Evolutionary conservation across 2,797 vertebrate genomes (phyloP).

Genomic region (Acanthurus tractus): DNA sequence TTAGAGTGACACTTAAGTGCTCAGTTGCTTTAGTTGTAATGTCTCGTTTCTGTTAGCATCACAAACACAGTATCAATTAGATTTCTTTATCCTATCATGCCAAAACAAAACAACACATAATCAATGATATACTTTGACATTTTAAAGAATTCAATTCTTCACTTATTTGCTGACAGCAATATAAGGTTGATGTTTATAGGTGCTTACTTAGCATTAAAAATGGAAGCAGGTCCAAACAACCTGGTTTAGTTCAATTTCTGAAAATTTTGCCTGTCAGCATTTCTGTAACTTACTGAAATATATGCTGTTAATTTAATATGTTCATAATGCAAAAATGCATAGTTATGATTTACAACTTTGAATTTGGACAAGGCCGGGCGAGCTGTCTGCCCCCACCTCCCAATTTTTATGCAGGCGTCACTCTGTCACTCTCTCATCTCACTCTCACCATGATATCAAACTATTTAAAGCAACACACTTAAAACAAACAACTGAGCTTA

Average conservation of each 20-base stretch:
- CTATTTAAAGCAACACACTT: not conserved
- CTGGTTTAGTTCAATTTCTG: not conserved
- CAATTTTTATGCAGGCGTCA: not conserved
- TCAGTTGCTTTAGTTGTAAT: not conserved
- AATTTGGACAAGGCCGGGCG: not conserved
- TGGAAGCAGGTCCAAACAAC: not conserved
- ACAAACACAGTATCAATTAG: not conserved
- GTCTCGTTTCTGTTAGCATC: not conserved
- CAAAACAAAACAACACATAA: too few species aligned
- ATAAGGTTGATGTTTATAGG: not conserved
- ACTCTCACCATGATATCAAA: not conserved
- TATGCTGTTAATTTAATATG: not conserved
- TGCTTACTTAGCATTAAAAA: not conserved
- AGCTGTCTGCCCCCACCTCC: not conserved
- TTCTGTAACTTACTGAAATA: not conserved
- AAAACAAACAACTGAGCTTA: constrained; percentile 1
- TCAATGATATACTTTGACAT: not conserved
- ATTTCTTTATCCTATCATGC: not conserved
- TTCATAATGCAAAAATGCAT: not conserved
- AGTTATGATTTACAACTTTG: not conserved
- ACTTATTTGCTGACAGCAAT: too few species aligned
- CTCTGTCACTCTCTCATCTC: not conserved
- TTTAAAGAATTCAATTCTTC: not conserved
- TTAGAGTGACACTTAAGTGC: not conserved
- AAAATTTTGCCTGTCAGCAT: not conserved